Evolutionary conservation across 2,113 vertebrate species (phyloP).

Genomic region (Laticauda laticaudata): DNA sequence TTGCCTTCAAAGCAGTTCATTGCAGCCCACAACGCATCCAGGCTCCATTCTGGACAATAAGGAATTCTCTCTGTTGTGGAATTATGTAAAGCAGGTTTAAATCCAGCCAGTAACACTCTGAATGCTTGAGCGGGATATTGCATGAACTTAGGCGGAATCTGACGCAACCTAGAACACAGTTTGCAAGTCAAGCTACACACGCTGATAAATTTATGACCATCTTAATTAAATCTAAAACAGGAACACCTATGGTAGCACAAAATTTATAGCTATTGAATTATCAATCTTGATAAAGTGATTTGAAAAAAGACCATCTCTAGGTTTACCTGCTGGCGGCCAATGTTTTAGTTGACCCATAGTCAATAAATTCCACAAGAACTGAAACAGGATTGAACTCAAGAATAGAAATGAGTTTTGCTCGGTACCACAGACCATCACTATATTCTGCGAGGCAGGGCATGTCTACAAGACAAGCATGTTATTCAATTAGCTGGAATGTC

Average conservation of each 20-base stretch:
- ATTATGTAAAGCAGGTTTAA: constrained; percentile 74
- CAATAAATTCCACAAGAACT: constrained; percentile 85
- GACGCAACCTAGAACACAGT: constrained; percentile 76
- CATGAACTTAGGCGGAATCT: constrained; percentile 78
- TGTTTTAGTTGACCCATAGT: constrained; percentile 84
- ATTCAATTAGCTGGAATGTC: neutral
- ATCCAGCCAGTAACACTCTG: constrained; percentile 78
- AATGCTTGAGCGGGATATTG: constrained; percentile 76
- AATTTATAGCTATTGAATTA: neutral
- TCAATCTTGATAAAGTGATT: neutral
- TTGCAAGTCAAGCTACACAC: constrained; percentile 24
- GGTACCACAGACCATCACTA: constrained; percentile 83
- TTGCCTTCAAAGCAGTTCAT: constrained; percentile 77
- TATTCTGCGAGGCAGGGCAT: constrained; percentile 88
- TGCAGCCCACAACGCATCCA: constrained; percentile 80
- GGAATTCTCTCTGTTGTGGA: constrained; percentile 69
- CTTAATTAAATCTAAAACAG: neutral
- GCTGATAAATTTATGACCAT: neutral
- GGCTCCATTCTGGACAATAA: constrained; percentile 85
- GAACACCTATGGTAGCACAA: neutral
- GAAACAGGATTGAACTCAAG: constrained; percentile 71
- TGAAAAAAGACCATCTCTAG: neutral
- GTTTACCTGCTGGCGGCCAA: constrained; percentile 78
- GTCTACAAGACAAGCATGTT: constrained; percentile 64
- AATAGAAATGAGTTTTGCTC: constrained; percentile 80